These are phyloP conservation scores for Eulemur rufifrons DNA, from an alignment of 2,113 vertebrate species.

Conservation along the genomic window DNA sequence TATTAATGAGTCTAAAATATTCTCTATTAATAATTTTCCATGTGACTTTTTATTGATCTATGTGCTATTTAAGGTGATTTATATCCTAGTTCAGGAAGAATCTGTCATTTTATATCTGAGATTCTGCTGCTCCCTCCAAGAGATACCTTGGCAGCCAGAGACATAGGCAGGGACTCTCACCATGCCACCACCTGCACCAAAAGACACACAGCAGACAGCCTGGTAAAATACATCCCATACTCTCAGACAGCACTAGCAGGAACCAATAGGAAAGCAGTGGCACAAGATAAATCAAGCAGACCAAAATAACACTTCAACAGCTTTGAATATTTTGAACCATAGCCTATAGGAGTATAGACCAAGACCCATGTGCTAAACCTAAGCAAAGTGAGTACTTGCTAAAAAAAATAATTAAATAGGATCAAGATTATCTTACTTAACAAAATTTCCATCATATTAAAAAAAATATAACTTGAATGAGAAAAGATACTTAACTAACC, in stretches of 20 bases:
- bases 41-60: not conserved
- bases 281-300: not conserved
- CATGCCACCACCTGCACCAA: no score
- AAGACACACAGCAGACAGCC: not conserved
- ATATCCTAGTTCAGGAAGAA: not conserved
- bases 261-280: not conserved
- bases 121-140: accelerated
- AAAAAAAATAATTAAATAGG: not conserved
- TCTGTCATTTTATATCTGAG: not conserved
- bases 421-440: not conserved
- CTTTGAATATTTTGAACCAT: not conserved
- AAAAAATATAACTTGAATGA: not conserved
- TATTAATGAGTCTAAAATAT: not conserved
- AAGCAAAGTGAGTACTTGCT: not conserved
- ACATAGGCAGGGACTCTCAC: not conserved
- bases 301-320: not conserved
- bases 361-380: not conserved
- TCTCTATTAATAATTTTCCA: not conserved
- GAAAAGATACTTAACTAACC: not conserved
- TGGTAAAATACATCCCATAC: not conserved
- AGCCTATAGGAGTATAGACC: not conserved
- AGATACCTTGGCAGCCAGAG: not conserved
- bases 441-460: not conserved
- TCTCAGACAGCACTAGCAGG: no score
- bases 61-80: not conserved